Percentiles rank a stretch among this genome's conserved stretches.
These are phyloP conservation scores for Venturia canescens DNA, from an alignment of 1,140 invertebrate species.

Conservation along the genomic window DNA sequence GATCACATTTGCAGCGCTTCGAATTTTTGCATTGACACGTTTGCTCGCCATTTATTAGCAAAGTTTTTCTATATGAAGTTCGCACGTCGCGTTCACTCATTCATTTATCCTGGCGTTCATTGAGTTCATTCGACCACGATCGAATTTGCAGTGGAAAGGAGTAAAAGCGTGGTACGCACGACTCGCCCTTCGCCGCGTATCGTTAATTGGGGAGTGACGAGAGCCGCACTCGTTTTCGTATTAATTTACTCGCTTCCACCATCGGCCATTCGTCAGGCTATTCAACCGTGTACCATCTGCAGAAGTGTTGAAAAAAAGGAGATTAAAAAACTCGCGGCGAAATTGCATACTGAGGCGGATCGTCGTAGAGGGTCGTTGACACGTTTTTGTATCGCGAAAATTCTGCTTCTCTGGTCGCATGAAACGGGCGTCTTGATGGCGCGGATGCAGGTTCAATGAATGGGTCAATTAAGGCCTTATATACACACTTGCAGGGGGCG, in stretches of 20 bases:
- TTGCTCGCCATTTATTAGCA: neutral
- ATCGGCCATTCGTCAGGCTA: slow-evolving; percentile 7
- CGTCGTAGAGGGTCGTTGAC: neutral
- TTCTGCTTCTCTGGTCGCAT: too few relatives aligned
- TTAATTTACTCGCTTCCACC: slow-evolving; percentile 27
- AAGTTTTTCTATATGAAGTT: neutral
- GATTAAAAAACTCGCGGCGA: too few relatives aligned
- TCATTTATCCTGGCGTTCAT: neutral
- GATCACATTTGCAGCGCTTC: neutral
- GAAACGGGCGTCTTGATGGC: too few relatives aligned
- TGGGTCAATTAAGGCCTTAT: too few relatives aligned
- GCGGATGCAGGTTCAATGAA: too few relatives aligned
- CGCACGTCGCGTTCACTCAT: neutral
- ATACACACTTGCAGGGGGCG: too few relatives aligned
- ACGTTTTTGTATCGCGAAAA: neutral
- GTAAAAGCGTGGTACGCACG: neutral
- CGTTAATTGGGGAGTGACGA: slow-evolving; percentile 16
- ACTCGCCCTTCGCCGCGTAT: neutral
- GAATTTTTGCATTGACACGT: neutral
- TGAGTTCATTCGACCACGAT: slow-evolving; percentile 48
- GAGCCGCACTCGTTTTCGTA: slow-evolving; percentile 34
- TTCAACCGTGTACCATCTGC: neutral
- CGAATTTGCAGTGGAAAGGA: slow-evolving; percentile 22
- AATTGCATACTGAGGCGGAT: neutral
- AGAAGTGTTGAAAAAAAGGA: neutral